Evolutionary conservation across 2,888 invertebrate species (phyloP).

Genomic region (Sturmia bella): DNA sequence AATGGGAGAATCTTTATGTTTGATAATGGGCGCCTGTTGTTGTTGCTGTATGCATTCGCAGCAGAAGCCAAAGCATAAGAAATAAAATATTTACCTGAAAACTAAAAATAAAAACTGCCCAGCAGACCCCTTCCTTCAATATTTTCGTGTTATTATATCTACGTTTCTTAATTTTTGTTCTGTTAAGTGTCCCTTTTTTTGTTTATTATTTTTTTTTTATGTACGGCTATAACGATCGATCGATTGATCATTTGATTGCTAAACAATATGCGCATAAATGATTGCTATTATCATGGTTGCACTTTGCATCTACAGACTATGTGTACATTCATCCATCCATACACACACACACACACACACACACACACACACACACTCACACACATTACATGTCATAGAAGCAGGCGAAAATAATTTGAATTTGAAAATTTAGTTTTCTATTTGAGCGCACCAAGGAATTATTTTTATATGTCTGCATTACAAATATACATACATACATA

Average conservation of each 20-base stretch:
- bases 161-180: neutral
- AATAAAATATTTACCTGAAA: constrained; percentile 8
- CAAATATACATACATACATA: too few species aligned
- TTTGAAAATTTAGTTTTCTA: too few species aligned
- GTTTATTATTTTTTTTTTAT: constrained; percentile 20
- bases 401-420: too few species aligned
- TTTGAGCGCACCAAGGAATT: too few species aligned
- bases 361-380: constrained; percentile 61
- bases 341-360: constrained; percentile 20
- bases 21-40: constrained; percentile 20
- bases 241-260: constrained; percentile 62
- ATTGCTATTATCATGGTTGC: constrained; percentile 61
- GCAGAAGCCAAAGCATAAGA: neutral
- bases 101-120: constrained; percentile 38
- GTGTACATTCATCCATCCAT: neutral
- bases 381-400: too few species aligned
- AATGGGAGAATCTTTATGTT: constrained; percentile 61
- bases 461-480: too few species aligned
- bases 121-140: constrained; percentile 48
- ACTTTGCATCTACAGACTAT: constrained; percentile 6
- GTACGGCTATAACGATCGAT: constrained; percentile 50
- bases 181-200: neutral
- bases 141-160: constrained; percentile 46
- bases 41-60: constrained; percentile 24
- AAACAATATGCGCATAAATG: constrained; percentile 64